These are phyloP conservation scores for Colistium nudipinnis DNA, from an alignment of 2,113 vertebrate species.

Conservation along the genomic window DNA sequence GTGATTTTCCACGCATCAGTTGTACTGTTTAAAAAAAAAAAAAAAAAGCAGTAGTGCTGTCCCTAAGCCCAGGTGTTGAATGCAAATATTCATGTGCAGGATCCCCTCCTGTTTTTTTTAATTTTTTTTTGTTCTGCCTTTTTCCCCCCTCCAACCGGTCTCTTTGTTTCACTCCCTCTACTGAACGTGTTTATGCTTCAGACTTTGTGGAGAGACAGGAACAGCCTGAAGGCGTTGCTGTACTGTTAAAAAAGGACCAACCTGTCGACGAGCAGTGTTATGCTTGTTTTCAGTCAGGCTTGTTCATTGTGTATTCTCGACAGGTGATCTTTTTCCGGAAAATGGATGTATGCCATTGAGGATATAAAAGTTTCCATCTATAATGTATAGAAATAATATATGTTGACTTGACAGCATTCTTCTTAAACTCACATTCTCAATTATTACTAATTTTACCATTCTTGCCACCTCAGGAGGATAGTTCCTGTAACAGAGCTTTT, in stretches of 20 bases:
- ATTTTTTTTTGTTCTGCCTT: slow-evolving; percentile 22
- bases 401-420: too few relatives aligned
- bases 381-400: too few relatives aligned
- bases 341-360: not conserved
- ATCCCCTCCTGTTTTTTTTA: slow-evolving; percentile 37
- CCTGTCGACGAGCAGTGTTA: slow-evolving; percentile 4
- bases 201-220: slow-evolving; percentile 32
- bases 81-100: slow-evolving; percentile 39
- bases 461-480: not conserved
- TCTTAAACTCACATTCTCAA: not conserved
- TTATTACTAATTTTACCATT: not conserved
- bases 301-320: not conserved
- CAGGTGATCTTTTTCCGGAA: slow-evolving; percentile 9
- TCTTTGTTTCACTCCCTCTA: slow-evolving; percentile 4
- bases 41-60: slow-evolving; percentile 23
- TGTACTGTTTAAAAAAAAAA: slow-evolving; percentile 49
- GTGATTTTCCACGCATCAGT: not conserved
- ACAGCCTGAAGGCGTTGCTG: slow-evolving; percentile 51
- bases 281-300: slow-evolving; percentile 7
- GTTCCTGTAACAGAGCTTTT: not conserved
- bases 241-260: slow-evolving; percentile 40
- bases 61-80: slow-evolving; percentile 10
- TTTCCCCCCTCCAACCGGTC: not conserved
- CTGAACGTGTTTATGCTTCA: slow-evolving; percentile 36
- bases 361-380: not conserved